Conservation (phyloP, 2,888 invertebrate genomes). For the Seira musarum region DNA sequence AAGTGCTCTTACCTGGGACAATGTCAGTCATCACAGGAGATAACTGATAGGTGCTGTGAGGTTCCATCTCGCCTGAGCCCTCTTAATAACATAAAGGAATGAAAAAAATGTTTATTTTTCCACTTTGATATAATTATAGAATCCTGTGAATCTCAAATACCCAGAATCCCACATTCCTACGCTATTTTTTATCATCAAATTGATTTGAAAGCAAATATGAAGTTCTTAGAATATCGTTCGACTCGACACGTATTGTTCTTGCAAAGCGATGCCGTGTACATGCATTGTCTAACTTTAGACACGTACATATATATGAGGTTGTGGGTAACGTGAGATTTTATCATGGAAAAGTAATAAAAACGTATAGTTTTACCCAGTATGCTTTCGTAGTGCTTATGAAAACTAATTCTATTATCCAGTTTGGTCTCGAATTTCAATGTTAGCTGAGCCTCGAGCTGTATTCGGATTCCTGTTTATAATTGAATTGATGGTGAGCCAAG, state of each 20-base stretch:
- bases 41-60: conserved; percentile 18
- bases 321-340: background rate
- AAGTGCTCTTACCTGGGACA: conserved; percentile 24
- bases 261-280: too few relatives aligned
- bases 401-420: conserved; percentile 39
- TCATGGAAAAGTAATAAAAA: background rate
- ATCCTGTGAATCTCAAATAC: too few relatives aligned
- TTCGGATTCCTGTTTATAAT: conserved; percentile 29
- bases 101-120: too few relatives aligned
- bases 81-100: background rate
- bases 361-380: conserved; percentile 17
- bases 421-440: conserved; percentile 47
- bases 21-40: conserved; percentile 45
- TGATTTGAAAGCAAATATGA: too few relatives aligned
- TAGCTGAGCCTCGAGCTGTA: conserved; percentile 44
- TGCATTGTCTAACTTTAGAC: too few relatives aligned
- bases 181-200: too few relatives aligned
- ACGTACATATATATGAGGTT: background rate
- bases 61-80: conserved; percentile 30
- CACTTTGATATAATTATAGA: too few relatives aligned
- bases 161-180: too few relatives aligned
- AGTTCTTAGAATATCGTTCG: too few relatives aligned
- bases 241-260: too few relatives aligned
- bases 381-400: conserved; percentile 52
- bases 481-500: too few relatives aligned